Evolutionary conservation across 2,888 invertebrate species (phyloP).

Genomic region (Augiades crinisus): DNA sequence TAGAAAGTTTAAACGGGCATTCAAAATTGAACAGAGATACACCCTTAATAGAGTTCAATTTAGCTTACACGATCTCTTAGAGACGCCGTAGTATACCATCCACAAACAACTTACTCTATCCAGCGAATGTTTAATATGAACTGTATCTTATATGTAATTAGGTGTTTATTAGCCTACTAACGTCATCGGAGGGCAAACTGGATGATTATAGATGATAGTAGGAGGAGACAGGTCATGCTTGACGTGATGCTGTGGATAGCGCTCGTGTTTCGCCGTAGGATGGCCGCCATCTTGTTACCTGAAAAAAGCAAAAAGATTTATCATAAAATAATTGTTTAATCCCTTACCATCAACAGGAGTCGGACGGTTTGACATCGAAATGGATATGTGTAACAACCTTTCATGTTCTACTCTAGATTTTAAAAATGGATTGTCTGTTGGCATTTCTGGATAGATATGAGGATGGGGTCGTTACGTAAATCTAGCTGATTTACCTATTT

Average conservation of each 20-base stretch:
- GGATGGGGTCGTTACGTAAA: no score
- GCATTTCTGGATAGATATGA: no score
- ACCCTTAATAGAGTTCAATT: background rate
- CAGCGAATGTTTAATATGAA: conserved; percentile 30
- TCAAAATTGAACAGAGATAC: no score
- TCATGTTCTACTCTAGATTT: no score
- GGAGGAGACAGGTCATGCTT: conserved; percentile 63
- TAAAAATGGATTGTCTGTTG: no score
- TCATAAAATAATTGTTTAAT: no score
- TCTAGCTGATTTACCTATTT: no score
- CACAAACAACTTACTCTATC: conserved; percentile 29
- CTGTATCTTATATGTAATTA: conserved; percentile 24
- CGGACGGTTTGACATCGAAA: no score
- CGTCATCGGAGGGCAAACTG: conserved; percentile 76
- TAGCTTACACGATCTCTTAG: background rate
- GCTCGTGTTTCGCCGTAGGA: conserved; percentile 72
- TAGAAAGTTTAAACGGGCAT: no score
- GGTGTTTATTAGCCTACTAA: conserved; percentile 35
- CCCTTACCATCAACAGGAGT: no score
- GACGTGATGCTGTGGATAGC: conserved; percentile 74
- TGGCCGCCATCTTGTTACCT: conserved; percentile 79
- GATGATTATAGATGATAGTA: conserved; percentile 59
- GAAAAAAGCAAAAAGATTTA: conserved; percentile 33
- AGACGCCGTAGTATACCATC: conserved; percentile 22
- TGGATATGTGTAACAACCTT: no score